A percentile compares a stretch with the other conserved stretches of the same genome.
Conservation (phyloP, 2,797 vertebrate species). For the Catostomus latipinnis region DNA sequence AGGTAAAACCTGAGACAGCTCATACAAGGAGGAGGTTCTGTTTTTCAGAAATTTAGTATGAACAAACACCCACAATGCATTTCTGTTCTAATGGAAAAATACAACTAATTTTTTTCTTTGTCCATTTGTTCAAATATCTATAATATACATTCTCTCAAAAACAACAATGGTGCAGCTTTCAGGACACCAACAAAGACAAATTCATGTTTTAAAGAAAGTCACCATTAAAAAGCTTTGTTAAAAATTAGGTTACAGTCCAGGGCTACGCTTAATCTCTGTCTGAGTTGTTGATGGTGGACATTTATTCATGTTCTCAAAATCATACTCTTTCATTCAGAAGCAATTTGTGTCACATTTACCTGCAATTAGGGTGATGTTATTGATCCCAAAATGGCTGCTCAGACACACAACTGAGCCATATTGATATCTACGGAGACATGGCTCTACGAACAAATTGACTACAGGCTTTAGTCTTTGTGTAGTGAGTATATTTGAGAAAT, state of each 20-base stretch:
- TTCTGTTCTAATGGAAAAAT: not conserved
- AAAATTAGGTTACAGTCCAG: not conserved
- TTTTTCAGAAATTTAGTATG: not conserved
- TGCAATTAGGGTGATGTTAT: constrained; percentile 16
- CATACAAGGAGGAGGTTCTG: not conserved
- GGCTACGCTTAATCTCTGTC: not conserved
- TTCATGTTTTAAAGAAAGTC: not conserved
- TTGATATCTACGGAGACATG: not conserved
- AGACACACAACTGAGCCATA: not conserved
- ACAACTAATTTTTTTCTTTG: not conserved
- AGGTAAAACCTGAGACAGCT: constrained; percentile 27
- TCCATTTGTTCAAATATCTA: not conserved
- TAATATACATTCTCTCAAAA: not conserved
- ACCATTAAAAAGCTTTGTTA: not conserved
- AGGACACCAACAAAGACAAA: not conserved
- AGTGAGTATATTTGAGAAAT: not conserved
- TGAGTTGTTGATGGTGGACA: not conserved
- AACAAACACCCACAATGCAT: not conserved
- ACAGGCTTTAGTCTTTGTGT: constrained; percentile 1
- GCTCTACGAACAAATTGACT: not conserved
- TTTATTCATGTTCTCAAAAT: not conserved
- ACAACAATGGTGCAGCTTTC: not conserved
- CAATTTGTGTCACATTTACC: not conserved
- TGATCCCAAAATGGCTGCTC: constrained; percentile 8
- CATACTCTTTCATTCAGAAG: not conserved